phyloP scores from a whole-genome alignment of 2,797 vertebrate genomes.

The Betta splendens region DNA sequence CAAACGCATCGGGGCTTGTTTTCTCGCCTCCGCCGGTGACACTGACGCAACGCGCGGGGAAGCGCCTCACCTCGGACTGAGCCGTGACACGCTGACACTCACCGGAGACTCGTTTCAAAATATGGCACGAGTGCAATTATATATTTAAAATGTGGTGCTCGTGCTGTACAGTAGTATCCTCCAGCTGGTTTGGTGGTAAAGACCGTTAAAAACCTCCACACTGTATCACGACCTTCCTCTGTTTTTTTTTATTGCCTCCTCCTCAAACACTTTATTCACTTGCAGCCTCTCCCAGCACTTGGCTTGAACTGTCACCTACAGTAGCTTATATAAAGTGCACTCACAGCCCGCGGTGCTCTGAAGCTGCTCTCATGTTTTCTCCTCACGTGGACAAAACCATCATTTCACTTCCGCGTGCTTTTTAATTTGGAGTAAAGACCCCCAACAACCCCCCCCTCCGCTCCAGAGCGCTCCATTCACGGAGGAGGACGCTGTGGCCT shows the following conservation, averaged over 20 bases:
- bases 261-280: slow-evolving; percentile 46
- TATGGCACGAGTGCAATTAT: background rate
- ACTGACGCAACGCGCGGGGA: slow-evolving; percentile 34
- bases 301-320: slow-evolving; percentile 44
- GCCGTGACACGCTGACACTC: slow-evolving; percentile 16
- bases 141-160: no score
- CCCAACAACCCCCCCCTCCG: background rate
- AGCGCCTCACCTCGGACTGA: slow-evolving; percentile 5
- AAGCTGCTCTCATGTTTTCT: slow-evolving; percentile 27
- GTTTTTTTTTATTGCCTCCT: slow-evolving; percentile 45
- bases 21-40: no score
- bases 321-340: slow-evolving; percentile 44
- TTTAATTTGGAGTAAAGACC: slow-evolving; percentile 28
- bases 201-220: slow-evolving; percentile 19
- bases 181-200: slow-evolving; percentile 3
- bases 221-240: slow-evolving; percentile 12
- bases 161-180: slow-evolving; percentile 2
- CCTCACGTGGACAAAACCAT: slow-evolving; percentile 36
- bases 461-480: slow-evolving; percentile 29
- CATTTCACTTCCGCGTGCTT: slow-evolving; percentile 35
- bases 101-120: slow-evolving; percentile 12
- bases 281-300: slow-evolving; percentile 44
- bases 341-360: slow-evolving; percentile 34
- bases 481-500: slow-evolving; percentile 21
- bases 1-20: slow-evolving; percentile 20